Conservation (phyloP, 2,113 vertebrate species). For the Saimiri boliviensis region DNA sequence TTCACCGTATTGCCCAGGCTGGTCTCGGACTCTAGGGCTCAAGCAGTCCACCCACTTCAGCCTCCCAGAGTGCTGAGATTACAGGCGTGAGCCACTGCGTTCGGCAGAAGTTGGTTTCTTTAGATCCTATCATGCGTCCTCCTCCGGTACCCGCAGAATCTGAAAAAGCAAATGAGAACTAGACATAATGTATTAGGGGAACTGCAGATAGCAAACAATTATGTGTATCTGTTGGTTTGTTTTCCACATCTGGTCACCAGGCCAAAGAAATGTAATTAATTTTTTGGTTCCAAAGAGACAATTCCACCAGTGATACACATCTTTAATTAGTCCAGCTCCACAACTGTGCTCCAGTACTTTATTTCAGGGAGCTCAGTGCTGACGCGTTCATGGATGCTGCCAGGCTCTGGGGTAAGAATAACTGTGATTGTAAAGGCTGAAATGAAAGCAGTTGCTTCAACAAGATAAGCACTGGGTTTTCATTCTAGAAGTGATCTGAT, state of each 20-base stretch:
- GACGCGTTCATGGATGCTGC: slow-evolving; percentile 52
- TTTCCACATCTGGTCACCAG: slow-evolving; percentile 67
- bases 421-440: background rate
- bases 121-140: background rate
- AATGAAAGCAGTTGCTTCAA: slow-evolving; percentile 38
- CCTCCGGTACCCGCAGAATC: background rate
- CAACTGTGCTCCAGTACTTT: slow-evolving; percentile 11
- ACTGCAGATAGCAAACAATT: background rate
- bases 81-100: too few relatives aligned
- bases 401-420: slow-evolving; percentile 38
- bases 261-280: slow-evolving; percentile 79
- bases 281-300: slow-evolving; percentile 75
- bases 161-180: background rate
- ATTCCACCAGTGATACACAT: slow-evolving; percentile 76
- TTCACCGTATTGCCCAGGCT: too few relatives aligned
- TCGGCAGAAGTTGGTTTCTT: background rate
- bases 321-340: slow-evolving; percentile 78
- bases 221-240: slow-evolving; percentile 64
- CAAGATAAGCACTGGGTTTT: slow-evolving; percentile 50
- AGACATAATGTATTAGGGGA: background rate
- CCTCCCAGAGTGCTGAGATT: too few relatives aligned
- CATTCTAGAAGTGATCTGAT: slow-evolving; percentile 40
- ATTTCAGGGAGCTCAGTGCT: slow-evolving; percentile 6
- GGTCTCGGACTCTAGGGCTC: too few relatives aligned
- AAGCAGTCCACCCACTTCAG: too few relatives aligned